Evolutionary conservation across 2,797 vertebrate genomes (phyloP).

Genomic region (Rhinogobio ventralis): DNA sequence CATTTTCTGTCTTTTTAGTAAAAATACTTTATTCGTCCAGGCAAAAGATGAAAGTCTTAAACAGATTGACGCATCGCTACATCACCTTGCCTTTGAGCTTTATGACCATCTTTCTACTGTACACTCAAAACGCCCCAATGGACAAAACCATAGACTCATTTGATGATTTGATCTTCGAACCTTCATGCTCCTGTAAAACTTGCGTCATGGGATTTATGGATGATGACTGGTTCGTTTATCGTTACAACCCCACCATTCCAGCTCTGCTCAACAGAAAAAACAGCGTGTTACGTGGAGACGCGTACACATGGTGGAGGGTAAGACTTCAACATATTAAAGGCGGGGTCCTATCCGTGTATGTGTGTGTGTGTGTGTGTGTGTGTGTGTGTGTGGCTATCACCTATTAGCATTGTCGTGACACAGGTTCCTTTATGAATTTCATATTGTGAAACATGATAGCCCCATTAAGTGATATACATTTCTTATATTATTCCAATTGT

Average conservation of each 20-base stretch:
- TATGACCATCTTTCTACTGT: neutral
- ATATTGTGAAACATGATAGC: neutral
- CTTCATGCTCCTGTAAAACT: conserved; percentile 2
- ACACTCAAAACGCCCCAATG: neutral
- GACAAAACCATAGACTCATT: neutral
- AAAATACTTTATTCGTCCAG: neutral
- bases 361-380: too few species aligned
- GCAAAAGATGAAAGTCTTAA: neutral
- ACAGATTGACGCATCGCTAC: neutral
- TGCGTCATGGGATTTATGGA: conserved; percentile 17
- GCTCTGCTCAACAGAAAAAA: conserved; percentile 26
- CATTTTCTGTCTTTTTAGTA: neutral
- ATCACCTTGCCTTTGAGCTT: neutral
- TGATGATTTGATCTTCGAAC: neutral
- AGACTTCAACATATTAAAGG: neutral
- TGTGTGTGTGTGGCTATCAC: too few species aligned
- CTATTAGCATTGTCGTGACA: too few species aligned
- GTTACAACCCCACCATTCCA: neutral
- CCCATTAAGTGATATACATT: neutral
- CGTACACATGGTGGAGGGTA: conserved; percentile 18
- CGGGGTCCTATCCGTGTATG: neutral
- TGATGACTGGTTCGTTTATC: conserved; percentile 14
- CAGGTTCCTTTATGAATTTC: neutral
- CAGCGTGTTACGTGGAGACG: neutral
- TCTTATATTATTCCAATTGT: neutral